Evolutionary conservation across 2,113 vertebrate genomes (phyloP).

Genomic region (Zootoca vivipara): DNA sequence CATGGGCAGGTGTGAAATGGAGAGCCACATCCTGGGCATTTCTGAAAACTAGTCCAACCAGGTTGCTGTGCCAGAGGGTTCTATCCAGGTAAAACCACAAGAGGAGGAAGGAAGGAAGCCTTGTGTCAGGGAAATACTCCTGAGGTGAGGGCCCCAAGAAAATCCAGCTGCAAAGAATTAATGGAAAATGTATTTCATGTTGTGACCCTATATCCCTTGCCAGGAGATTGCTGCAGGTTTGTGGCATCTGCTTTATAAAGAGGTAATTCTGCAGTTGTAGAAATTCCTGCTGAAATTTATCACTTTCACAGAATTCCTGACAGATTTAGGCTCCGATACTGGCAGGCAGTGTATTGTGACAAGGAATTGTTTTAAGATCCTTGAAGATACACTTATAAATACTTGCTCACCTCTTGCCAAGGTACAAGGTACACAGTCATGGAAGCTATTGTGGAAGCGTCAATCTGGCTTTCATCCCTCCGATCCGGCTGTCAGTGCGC

Average conservation of each 20-base stretch:
- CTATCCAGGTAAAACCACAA: conserved; percentile 19
- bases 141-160: neutral
- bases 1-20: neutral
- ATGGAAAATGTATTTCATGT: neutral
- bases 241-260: conserved; percentile 32
- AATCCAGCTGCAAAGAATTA: neutral
- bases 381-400: neutral
- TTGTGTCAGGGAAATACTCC: conserved; percentile 13
- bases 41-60: conserved; percentile 39
- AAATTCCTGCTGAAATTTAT: neutral
- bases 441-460: neutral
- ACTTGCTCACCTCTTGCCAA: neutral
- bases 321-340: neutral
- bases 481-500: neutral
- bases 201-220: conserved; percentile 3
- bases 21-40: neutral
- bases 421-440: neutral
- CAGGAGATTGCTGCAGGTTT: conserved; percentile 24
- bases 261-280: neutral
- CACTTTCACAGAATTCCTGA: neutral
- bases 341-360: neutral
- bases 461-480: too few relatives aligned
- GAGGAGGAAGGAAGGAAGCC: neutral
- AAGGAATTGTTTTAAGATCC: neutral
- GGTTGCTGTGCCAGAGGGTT: conserved; percentile 4